These are phyloP conservation scores for Ivindomyrus marchei DNA, from an alignment of 2,113 vertebrate species.

Conservation along the genomic window DNA sequence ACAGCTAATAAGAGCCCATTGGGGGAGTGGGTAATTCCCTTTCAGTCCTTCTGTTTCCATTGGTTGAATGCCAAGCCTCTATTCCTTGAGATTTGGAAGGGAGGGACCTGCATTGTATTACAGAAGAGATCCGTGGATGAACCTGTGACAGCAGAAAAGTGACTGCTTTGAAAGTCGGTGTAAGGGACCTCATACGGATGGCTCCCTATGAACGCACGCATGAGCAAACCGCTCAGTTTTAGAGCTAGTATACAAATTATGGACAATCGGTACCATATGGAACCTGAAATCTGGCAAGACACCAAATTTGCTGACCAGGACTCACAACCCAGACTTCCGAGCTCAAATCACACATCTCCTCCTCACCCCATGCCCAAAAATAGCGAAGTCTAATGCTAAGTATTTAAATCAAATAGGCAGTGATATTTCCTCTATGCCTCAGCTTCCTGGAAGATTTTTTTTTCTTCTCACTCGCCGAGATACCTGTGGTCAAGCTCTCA, in stretches of 20 bases:
- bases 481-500: conserved; percentile 33
- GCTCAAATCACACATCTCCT: neutral
- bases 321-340: conserved; percentile 19
- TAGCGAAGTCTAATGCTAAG: conserved; percentile 30
- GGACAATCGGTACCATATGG: conserved; percentile 15
- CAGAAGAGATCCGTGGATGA: neutral
- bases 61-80: neutral
- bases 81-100: neutral
- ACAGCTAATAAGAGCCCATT: conserved; percentile 3
- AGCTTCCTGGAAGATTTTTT: conserved; percentile 5
- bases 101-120: neutral
- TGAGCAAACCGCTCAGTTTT: neutral
- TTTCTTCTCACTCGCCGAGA: conserved; percentile 10
- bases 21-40: neutral
- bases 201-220: neutral
- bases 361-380: conserved; percentile 36
- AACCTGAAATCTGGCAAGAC: neutral
- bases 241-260: neutral
- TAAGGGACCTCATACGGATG: neutral
- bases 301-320: conserved; percentile 10
- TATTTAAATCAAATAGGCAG: conserved; percentile 33
- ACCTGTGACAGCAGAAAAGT: neutral
- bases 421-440: conserved; percentile 34
- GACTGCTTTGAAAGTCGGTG: neutral
- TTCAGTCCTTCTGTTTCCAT: neutral